Conservation (phyloP, 1,140 invertebrate genomes). For the Frieseomelitta varia region DNA sequence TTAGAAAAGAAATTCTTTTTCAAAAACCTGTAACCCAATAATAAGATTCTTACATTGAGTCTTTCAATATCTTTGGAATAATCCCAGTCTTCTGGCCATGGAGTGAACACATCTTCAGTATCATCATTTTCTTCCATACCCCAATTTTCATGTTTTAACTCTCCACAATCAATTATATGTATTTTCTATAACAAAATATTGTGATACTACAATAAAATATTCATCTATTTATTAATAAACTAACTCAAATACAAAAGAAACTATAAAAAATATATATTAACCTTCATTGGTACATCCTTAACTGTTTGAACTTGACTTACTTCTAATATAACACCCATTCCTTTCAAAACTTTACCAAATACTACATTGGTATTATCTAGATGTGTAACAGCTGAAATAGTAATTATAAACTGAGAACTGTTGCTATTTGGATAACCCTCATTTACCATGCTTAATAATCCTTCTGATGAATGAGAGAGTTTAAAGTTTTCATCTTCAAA, state of each 20-base stretch:
- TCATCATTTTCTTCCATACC: constrained; percentile 87
- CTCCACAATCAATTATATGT: constrained; percentile 88
- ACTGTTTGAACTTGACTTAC: constrained; percentile 84
- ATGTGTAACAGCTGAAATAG: constrained; percentile 91
- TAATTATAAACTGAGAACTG: constrained; percentile 97
- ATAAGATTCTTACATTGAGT: constrained; percentile 72
- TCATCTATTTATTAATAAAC: not conserved
- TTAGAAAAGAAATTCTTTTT: constrained; percentile 35
- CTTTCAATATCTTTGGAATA: constrained; percentile 68
- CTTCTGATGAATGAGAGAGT: constrained; percentile 84
- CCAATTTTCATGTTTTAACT: constrained; percentile 86
- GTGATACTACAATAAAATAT: not conserved
- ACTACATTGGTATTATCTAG: constrained; percentile 95
- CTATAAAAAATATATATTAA: constrained; percentile 61
- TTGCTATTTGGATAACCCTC: constrained; percentile 92
- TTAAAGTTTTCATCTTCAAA: constrained; percentile 96
- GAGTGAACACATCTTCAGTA: constrained; percentile 86
- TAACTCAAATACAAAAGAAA: not conserved
- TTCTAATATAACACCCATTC: constrained; percentile 86
- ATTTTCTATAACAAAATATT: constrained; percentile 82
- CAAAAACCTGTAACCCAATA: not conserved
- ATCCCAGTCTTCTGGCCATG: constrained; percentile 89
- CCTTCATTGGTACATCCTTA: constrained; percentile 84
- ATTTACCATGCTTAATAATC: constrained; percentile 95
- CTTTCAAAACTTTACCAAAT: constrained; percentile 91